phyloP scores from a whole-genome alignment of 2,797 vertebrate species.

The Lutjanus argentimaculatus region DNA sequence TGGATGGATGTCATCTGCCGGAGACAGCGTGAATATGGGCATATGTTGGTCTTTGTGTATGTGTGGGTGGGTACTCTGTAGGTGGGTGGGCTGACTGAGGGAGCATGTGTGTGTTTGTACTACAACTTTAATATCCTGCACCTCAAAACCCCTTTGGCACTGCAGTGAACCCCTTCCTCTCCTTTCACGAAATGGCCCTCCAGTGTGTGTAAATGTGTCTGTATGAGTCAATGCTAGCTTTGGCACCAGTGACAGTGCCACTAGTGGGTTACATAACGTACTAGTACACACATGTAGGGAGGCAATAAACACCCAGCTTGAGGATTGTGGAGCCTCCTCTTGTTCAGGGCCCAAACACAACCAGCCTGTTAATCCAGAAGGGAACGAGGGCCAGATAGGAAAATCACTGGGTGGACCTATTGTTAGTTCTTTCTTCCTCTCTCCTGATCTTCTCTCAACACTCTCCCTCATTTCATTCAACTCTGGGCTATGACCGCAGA shows the following conservation, averaged over 20 bases:
- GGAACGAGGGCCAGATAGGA: slow-evolving; percentile 62
- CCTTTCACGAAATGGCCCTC: slow-evolving; percentile 54
- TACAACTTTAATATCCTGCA: slow-evolving; percentile 50
- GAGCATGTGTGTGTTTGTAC: slow-evolving; percentile 12
- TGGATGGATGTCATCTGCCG: slow-evolving; percentile 48
- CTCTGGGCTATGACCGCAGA: slow-evolving; percentile 52
- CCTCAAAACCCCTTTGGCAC: slow-evolving; percentile 9
- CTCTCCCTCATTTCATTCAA: slow-evolving; percentile 49
- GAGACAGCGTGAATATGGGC: slow-evolving; percentile 53
- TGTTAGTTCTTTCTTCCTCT: slow-evolving; percentile 41
- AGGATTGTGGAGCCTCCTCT: slow-evolving; percentile 63
- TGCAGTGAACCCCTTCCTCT: slow-evolving; percentile 49
- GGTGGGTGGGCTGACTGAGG: slow-evolving; percentile 29
- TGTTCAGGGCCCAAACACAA: slow-evolving; percentile 51
- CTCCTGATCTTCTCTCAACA: slow-evolving; percentile 42
- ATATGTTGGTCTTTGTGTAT: slow-evolving; percentile 53
- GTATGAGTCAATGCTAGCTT: slow-evolving; percentile 51
- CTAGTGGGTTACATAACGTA: slow-evolving; percentile 70
- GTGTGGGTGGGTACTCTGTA: slow-evolving; percentile 39
- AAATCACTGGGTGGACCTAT: slow-evolving; percentile 69
- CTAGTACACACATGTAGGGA: slow-evolving; percentile 30
- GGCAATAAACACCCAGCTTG: slow-evolving; percentile 45
- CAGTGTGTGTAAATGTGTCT: slow-evolving; percentile 26
- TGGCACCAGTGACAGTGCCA: slow-evolving; percentile 63
- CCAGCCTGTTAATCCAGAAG: slow-evolving; percentile 53